phyloP scores from a whole-genome alignment of 2,888 invertebrate species.

The Trissoscelio sp. region DNA sequence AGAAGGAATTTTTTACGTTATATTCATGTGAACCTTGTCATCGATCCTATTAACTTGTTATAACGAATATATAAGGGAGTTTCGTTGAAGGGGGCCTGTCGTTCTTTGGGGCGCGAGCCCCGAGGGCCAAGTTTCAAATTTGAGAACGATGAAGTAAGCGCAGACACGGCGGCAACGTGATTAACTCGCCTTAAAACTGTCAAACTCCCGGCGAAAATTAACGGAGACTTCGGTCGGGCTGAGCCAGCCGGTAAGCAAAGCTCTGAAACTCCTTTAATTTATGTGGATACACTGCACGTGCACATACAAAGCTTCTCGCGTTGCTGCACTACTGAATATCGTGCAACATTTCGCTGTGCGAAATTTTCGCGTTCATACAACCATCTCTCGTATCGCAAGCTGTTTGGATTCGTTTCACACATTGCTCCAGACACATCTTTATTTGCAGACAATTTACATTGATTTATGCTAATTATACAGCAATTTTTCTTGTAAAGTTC shows the following conservation, averaged over 20 bases:
- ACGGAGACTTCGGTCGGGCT: conserved; percentile 62
- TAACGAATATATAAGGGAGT: conserved; percentile 63
- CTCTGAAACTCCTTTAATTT: conserved; percentile 61
- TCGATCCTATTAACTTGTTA: conserved; percentile 64
- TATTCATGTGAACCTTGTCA: conserved; percentile 59
- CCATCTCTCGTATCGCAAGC: conserved; percentile 4
- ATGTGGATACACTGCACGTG: conserved; percentile 57
- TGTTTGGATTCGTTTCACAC: conserved; percentile 28
- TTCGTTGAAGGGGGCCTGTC: neutral
- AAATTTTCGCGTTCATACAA: conserved; percentile 44
- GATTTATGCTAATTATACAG: conserved; percentile 24
- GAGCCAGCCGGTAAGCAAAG: conserved; percentile 62
- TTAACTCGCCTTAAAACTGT: conserved; percentile 70
- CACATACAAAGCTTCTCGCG: conserved; percentile 46
- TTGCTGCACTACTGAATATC: conserved; percentile 32
- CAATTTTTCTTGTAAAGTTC: too few relatives aligned
- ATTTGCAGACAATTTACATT: conserved; percentile 17
- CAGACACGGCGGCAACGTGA: conserved; percentile 54
- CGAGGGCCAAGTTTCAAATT: conserved; percentile 58
- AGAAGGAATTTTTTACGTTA: too few relatives aligned
- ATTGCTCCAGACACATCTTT: conserved; percentile 20
- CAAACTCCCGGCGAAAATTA: conserved; percentile 69
- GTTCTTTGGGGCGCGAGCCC: conserved; percentile 45
- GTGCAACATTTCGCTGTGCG: conserved; percentile 31
- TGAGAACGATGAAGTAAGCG: conserved; percentile 64